Evolutionary conservation across 2,113 vertebrate species (phyloP).

Genomic region (Austrofundulus limnaeus): DNA sequence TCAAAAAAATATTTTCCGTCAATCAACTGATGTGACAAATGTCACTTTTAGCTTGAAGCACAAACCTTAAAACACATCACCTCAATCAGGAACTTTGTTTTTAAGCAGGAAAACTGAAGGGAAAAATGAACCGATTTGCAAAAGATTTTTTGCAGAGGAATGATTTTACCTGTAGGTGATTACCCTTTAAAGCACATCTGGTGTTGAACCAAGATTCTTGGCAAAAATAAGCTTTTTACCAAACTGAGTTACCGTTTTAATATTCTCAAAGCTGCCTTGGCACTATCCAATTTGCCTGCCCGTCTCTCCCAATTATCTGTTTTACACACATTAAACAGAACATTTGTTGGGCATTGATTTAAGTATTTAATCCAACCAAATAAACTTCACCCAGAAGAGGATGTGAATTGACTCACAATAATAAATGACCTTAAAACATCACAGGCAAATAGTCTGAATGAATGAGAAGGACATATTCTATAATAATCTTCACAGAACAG

Average conservation of each 20-base stretch:
- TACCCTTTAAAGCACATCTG: neutral
- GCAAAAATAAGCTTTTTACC: no score
- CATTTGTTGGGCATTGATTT: neutral
- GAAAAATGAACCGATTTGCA: neutral
- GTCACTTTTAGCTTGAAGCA: neutral
- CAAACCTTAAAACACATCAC: neutral
- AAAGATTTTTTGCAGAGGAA: neutral
- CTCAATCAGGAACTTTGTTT: neutral
- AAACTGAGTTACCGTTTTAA: slow-evolving; percentile 1
- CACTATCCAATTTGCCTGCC: neutral
- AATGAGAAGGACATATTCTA: neutral
- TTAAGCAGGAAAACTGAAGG: neutral
- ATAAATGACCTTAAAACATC: neutral
- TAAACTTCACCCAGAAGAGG: neutral
- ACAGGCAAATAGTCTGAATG: neutral
- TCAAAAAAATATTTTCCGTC: slow-evolving; percentile 2
- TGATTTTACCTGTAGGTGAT: neutral
- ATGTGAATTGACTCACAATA: neutral
- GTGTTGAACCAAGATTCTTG: neutral
- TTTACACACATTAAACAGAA: neutral
- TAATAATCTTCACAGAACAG: slow-evolving; percentile 1
- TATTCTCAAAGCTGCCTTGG: neutral
- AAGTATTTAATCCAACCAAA: neutral
- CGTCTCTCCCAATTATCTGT: neutral
- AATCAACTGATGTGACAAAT: neutral